These are phyloP conservation scores for Pseudopleuronectes americanus DNA, from an alignment of 2,797 vertebrate genomes.

Conservation along the genomic window DNA sequence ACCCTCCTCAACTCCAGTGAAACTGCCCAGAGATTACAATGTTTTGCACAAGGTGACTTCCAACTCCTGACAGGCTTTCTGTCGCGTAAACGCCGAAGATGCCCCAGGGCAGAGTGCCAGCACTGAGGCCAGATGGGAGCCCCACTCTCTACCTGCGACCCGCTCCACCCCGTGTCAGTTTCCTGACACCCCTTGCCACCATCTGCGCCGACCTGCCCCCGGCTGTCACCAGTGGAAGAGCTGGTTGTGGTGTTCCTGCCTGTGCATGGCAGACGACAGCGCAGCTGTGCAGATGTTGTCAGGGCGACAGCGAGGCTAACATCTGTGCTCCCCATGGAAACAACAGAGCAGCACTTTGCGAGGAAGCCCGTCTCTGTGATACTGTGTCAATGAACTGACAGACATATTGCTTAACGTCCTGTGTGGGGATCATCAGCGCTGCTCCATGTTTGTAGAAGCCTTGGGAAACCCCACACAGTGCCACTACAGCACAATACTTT, in stretches of 20 bases:
- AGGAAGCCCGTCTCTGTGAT: conserved; percentile 62
- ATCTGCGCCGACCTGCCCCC: conserved; percentile 78
- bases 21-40: conserved; percentile 60
- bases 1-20: conserved; percentile 21
- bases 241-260: conserved; percentile 36
- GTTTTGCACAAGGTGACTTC: conserved; percentile 76
- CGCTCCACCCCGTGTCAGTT: conserved; percentile 59
- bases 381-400: conserved; percentile 56
- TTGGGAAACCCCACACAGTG: conserved; percentile 3
- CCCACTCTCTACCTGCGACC: conserved; percentile 72
- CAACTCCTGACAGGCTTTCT: conserved; percentile 75
- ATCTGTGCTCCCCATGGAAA: conserved; percentile 78
- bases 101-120: conserved; percentile 75
- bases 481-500: conserved; percentile 41
- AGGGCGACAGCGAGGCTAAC: conserved; percentile 66
- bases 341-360: conserved; percentile 66
- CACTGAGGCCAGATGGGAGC: conserved; percentile 79
- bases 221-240: conserved; percentile 75
- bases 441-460: conserved; percentile 35
- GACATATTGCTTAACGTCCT: conserved; percentile 52
- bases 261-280: conserved; percentile 52
- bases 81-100: conserved; percentile 67
- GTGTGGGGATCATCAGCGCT: conserved; percentile 39
- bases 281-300: conserved; percentile 78
- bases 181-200: conserved; percentile 66